Conservation (phyloP, 2,888 invertebrate species). For the Gandaritis pyraliata region DNA sequence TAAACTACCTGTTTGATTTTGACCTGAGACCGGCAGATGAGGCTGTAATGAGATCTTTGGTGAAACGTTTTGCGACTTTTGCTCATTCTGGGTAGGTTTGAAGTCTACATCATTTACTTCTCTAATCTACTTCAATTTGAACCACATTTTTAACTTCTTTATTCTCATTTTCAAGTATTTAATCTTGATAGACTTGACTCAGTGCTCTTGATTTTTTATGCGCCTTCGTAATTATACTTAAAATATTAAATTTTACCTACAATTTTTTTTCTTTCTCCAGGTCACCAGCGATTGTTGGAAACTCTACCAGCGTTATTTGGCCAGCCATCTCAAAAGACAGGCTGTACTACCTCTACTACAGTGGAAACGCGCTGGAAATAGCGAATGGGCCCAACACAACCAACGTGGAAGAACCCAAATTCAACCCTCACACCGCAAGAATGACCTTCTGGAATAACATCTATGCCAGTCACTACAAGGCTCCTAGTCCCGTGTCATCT, state of each 20-base stretch:
- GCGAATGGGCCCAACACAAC: slow-evolving; percentile 14
- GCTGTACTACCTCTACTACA: slow-evolving; percentile 50
- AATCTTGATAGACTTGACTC: too few relatives aligned
- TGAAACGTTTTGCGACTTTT: slow-evolving; percentile 59
- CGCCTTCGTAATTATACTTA: too few relatives aligned
- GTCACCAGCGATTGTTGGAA: slow-evolving; percentile 22
- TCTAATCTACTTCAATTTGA: too few relatives aligned
- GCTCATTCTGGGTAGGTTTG: slow-evolving; percentile 64
- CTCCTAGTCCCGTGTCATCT: slow-evolving; percentile 49
- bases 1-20: slow-evolving; percentile 68
- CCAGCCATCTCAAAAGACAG: slow-evolving; percentile 40
- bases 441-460: slow-evolving; percentile 58
- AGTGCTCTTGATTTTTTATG: too few relatives aligned
- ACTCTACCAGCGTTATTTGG: slow-evolving; percentile 43
- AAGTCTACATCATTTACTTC: too few relatives aligned
- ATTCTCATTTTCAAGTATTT: too few relatives aligned
- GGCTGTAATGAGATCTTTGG: slow-evolving; percentile 49
- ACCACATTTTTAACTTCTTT: too few relatives aligned
- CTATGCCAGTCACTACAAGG: slow-evolving; percentile 52
- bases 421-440: slow-evolving; percentile 55
- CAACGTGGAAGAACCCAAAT: slow-evolving; percentile 43
- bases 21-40: slow-evolving; percentile 56
- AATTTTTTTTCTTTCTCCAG: slow-evolving; percentile 30
- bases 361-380: slow-evolving; percentile 44
- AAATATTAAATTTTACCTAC: too few relatives aligned